These are phyloP conservation scores for Pecten maximus DNA, from an alignment of 2,888 invertebrate genomes.

Conservation along the genomic window DNA sequence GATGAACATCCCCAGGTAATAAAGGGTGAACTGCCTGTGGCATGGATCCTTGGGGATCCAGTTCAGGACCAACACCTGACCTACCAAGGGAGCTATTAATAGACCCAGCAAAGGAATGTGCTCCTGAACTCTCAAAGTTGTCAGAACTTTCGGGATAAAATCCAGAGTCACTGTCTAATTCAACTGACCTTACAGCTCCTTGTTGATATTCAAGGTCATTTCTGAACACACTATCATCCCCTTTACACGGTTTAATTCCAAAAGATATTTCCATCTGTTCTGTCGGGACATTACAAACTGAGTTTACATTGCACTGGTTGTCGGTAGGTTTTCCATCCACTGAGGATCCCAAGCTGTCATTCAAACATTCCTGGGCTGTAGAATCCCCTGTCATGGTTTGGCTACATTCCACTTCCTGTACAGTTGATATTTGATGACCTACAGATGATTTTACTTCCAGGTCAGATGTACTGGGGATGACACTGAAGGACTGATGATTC, in stretches of 20 bases:
- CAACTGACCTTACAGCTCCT: neutral
- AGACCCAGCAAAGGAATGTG: neutral
- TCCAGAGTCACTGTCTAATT: conserved; percentile 27
- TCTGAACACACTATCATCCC: neutral
- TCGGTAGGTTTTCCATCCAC: neutral
- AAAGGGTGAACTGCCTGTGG: neutral
- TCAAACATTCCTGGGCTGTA: neutral
- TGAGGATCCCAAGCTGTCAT: neutral
- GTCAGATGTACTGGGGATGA: neutral
- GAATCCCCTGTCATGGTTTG: neutral
- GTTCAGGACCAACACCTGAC: neutral
- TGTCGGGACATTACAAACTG: neutral
- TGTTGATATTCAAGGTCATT: conserved; percentile 32
- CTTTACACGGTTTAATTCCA: neutral
- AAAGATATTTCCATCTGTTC: neutral
- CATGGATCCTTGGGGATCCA: neutral
- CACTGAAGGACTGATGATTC: neutral
- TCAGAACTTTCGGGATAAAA: conserved; percentile 15
- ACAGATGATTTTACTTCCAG: neutral
- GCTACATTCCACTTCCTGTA: neutral
- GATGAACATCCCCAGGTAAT: neutral
- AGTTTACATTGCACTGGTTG: conserved; percentile 2
- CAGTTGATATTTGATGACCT: neutral
- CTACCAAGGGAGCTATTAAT: neutral
- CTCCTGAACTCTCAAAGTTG: conserved; percentile 20